Evolutionary conservation across 2,888 invertebrate species (phyloP).

Genomic region (Camponotus fellah): DNA sequence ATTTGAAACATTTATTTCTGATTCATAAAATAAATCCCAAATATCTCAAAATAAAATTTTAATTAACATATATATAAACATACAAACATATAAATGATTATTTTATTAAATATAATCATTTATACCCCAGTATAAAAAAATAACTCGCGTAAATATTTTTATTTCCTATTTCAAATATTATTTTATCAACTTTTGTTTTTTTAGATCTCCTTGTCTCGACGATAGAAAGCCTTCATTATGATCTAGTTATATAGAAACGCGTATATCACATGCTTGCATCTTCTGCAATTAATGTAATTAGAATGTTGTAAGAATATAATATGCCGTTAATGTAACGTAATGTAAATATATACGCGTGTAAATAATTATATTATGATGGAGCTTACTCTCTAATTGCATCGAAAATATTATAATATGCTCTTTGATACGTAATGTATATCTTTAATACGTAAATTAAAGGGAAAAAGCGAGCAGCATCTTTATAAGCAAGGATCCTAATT

Average conservation of each 20-base stretch:
- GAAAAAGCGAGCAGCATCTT: not conserved
- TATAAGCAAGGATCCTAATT: slow-evolving; percentile 1
- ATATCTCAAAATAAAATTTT: not conserved
- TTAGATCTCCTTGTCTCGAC: not conserved
- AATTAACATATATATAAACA: not conserved
- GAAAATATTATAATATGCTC: slow-evolving; percentile 6
- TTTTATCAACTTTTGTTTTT: not conserved
- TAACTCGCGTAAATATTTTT: not conserved
- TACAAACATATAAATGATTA: not conserved
- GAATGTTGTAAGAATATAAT: slow-evolving; percentile 4
- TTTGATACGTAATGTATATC: not conserved
- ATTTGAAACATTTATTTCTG: slow-evolving; percentile 1
- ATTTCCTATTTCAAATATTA: not conserved
- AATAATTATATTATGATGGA: not conserved
- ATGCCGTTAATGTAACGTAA: slow-evolving; percentile 19
- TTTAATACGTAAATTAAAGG: not conserved
- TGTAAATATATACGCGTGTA: no score
- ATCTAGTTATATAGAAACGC: not conserved
- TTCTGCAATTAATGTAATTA: slow-evolving; percentile 20
- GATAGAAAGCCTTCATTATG: not conserved
- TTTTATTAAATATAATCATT: not conserved
- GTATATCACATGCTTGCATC: not conserved
- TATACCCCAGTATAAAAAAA: not conserved
- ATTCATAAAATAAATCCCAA: not conserved
- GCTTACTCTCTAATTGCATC: not conserved